Evolutionary conservation across 2,797 vertebrate species (phyloP).

Genomic region (Thaleichthys pacificus): DNA sequence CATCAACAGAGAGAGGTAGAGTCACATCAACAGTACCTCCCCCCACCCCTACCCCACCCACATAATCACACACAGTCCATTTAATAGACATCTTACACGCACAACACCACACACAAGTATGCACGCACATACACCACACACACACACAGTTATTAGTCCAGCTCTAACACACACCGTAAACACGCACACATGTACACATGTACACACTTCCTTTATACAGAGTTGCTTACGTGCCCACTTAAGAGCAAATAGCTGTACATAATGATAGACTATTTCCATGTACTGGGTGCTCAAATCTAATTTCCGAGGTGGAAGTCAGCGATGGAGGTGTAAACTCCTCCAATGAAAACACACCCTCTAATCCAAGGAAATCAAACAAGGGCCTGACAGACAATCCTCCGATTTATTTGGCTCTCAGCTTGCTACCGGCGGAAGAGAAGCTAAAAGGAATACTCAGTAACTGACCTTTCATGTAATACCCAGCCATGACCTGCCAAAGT

Average conservation of each 20-base stretch:
- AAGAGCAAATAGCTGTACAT: constrained; percentile 27
- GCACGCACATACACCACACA: neutral
- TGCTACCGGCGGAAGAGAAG: constrained; percentile 47
- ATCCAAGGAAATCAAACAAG: constrained; percentile 55
- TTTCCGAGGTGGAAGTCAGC: constrained; percentile 16
- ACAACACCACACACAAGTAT: too few relatives aligned
- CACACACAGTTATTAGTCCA: neutral
- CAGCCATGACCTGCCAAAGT: constrained; percentile 54
- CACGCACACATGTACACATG: constrained; percentile 18
- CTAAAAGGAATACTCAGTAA: constrained; percentile 65
- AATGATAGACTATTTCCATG: constrained; percentile 29
- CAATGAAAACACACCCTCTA: constrained; percentile 33
- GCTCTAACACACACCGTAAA: neutral
- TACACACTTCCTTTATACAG: neutral
- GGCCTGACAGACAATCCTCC: constrained; percentile 54
- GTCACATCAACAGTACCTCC: neutral
- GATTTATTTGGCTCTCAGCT: constrained; percentile 54
- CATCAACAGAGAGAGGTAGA: constrained; percentile 8
- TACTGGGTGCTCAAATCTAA: constrained; percentile 24
- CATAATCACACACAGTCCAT: neutral
- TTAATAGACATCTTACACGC: neutral
- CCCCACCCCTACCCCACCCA: too few relatives aligned
- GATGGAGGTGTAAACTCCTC: constrained; percentile 26
- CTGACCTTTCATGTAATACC: constrained; percentile 68
- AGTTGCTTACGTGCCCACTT: constrained; percentile 20